Evolutionary conservation across 2,797 vertebrate species (phyloP), one percentile per base, ranked within the genome.

Genomic region (Orientallactaga sibirica): DNA sequence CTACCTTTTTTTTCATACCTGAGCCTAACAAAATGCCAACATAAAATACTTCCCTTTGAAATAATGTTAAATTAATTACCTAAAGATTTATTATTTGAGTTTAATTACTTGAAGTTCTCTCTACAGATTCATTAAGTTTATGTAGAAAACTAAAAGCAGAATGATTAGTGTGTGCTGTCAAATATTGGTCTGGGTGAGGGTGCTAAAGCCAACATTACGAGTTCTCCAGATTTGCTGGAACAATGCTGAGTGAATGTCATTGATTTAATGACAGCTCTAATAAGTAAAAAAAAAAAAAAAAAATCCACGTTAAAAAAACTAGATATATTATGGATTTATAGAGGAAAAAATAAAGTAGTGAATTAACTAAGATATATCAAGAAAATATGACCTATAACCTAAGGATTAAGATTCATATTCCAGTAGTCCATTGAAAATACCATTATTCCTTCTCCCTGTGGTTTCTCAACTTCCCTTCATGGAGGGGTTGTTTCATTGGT

Each of bases 21-120:
- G 4, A 76, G 37, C 5, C 14, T 41, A 90, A 6, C 16, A 68
- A 90, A 87, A 77, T 80, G 10, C 12, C 4, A 71, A 0, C 3
- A 24, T 48, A 33, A 66, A 70, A 70, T 61, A 76, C 3, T 78
- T 19, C 41, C 12, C 0, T 9, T 43, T 3, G 11, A 90, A 58
- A 71, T 67, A 80, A 9, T 76, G 76, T 74, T n/a, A n/a, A 33
- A 79, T 92, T 61, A 93, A 70, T 68, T 48, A 68, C 29, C 48
- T 6, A 33, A 77, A 33, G 22, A 4, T 7, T 37, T 37, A 73
- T n/a, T 81, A 75, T 80, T 52, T 52, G 71, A 19, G 3, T 55
- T 92, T 37, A 58, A 86, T 61, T 81, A 78, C 62, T 86, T 67
- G 70, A 86, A n/a, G 20, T 52, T 81, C 66, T 77, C 48, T 76